Evolutionary conservation across 2,797 vertebrate species (phyloP).

Genomic region (Iguana delicatissima): DNA sequence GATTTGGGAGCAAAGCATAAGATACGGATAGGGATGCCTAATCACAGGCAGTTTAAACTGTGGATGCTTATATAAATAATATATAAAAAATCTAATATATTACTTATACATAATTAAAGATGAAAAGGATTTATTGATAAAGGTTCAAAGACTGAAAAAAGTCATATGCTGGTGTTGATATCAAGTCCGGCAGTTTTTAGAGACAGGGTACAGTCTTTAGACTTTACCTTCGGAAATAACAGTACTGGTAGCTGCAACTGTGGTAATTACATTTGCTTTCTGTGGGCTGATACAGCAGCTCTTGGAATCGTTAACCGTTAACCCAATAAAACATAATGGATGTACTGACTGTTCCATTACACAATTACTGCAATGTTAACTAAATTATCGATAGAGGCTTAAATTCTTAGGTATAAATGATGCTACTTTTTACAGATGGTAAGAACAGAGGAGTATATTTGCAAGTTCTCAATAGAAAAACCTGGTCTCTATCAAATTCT

Average conservation of each 20-base stretch:
- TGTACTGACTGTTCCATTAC: not conserved
- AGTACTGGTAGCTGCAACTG: not conserved
- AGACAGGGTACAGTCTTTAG: not conserved
- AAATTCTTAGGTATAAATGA: not conserved
- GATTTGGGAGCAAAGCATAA: not conserved
- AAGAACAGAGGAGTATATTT: not conserved
- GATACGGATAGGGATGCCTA: not conserved
- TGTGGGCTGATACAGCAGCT: slow-evolving; percentile 9
- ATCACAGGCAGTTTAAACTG: not conserved
- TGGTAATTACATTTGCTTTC: slow-evolving; percentile 23
- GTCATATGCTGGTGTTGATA: not conserved
- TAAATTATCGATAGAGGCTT: slow-evolving; percentile 9
- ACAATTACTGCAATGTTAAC: slow-evolving; percentile 22
- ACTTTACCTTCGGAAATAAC: not conserved
- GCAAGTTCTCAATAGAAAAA: not conserved
- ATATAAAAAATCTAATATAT: not conserved
- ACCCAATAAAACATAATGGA: slow-evolving; percentile 25
- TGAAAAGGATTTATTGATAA: no score
- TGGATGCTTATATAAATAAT: not conserved
- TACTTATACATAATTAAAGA: not conserved
- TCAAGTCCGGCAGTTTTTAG: not conserved
- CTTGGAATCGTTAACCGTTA: slow-evolving; percentile 1
- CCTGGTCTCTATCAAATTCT: not conserved
- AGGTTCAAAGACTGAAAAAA: not conserved
- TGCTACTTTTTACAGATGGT: slow-evolving; percentile 3